Evolutionary conservation across 2,888 invertebrate species (phyloP), one percentile per base, ranked within the genome.

Genomic region (Anorthoa munda): DNA sequence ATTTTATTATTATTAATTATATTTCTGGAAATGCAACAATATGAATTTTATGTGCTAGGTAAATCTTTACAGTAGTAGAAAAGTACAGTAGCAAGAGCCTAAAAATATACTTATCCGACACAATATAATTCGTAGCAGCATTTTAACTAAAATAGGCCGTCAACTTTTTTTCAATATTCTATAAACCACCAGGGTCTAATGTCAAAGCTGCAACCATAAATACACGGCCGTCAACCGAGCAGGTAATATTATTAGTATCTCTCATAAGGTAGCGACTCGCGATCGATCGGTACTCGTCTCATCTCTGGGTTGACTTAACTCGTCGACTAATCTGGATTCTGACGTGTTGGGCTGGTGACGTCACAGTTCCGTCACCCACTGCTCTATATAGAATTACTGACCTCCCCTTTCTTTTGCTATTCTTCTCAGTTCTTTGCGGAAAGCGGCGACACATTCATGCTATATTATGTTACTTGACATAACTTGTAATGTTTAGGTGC

Each of bases 221-320:
- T 77, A 77, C 23, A 5, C 46, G 23, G 11, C 56, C 17, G 73
- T 61, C 31, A 64, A 60, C 26, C 23, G n/a, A 13, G 58, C 4
- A 26, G 58, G 69, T 58, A 45, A 74, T 78, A 75, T 56, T 66
- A 67, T 79, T 75, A 79, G 55, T 39, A 77, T 58, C 56, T 18
- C 23, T 66, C 46, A 31, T 75, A 78, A 75, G 75, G 79, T 69
- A n/a, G n/a, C n/a, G n/a, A n/a, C n/a, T n/a, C 69, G 18, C 31
- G 23, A 75, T 70, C 79, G 75, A 67, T 79, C 31, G 31, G 26
- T 17, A 1, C 58, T 63, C 55, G n/a, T 58, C 63, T 51, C 31
- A 13, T 78, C 56, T 61, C 63, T 13, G 45, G 18, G 21, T 56
- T 31, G 50, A 63, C 63, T 58, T 58, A 53, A 56, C 53, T 63